Percentiles rank a stretch among this genome's conserved stretches.
Evolutionary conservation across 2,888 invertebrate genomes (phyloP).

Genomic region (Drosophila mettleri): DNA sequence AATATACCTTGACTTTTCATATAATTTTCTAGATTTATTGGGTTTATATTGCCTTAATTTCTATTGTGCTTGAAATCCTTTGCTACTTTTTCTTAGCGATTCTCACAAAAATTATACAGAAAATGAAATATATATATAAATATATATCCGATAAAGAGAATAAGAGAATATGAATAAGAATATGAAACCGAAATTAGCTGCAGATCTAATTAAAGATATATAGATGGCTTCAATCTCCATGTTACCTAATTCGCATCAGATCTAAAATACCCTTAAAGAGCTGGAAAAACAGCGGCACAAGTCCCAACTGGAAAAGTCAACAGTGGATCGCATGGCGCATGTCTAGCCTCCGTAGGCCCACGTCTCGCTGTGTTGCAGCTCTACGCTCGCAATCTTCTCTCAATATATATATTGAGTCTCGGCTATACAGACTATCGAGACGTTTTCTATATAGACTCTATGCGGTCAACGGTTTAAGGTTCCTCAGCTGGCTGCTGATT

Average conservation of each 20-base stretch:
- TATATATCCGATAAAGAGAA: background rate
- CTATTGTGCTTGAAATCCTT: background rate
- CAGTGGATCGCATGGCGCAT: conserved; percentile 70
- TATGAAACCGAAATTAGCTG: background rate
- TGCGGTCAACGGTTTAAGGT: conserved; percentile 28
- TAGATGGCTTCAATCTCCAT: background rate
- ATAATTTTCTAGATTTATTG: background rate
- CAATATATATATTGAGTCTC: background rate
- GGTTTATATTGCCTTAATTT: background rate
- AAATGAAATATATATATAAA: background rate
- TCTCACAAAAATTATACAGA: too few relatives aligned
- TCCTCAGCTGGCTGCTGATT: conserved; percentile 16
- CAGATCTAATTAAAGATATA: background rate
- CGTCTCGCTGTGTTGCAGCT: conserved; percentile 21
- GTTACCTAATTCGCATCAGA: background rate
- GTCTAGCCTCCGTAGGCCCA: conserved; percentile 25
- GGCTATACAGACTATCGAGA: conserved; percentile 8
- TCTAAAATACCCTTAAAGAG: background rate
- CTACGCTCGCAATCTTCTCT: conserved; percentile 32
- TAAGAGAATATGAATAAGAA: background rate
- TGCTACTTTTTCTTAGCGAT: too few relatives aligned
- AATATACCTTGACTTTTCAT: too few relatives aligned
- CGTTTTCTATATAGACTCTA: conserved; percentile 24
- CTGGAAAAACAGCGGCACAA: conserved; percentile 31
- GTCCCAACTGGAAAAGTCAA: conserved; percentile 73